These are phyloP conservation scores for Acanthiza pusilla DNA, from an alignment of 2,797 vertebrate genomes.

Conservation along the genomic window DNA sequence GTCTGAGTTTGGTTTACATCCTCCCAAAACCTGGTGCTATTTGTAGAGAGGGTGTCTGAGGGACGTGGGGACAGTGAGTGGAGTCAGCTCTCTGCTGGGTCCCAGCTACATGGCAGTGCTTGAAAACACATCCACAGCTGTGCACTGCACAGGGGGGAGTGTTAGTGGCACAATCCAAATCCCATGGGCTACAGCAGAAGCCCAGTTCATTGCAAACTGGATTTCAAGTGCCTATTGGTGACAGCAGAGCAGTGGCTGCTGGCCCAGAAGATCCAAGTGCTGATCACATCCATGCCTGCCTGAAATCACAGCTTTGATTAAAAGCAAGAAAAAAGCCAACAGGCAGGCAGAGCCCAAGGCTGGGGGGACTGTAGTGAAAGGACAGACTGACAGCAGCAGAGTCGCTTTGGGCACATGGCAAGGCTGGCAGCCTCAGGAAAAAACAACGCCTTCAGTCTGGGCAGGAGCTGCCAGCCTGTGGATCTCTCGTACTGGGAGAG, in stretches of 20 bases:
- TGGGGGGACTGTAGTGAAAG: background rate
- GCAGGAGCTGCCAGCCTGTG: background rate
- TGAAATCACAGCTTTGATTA: background rate
- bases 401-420: background rate
- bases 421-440: background rate
- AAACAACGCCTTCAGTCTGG: background rate
- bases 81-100: background rate
- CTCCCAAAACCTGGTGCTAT: background rate
- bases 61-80: background rate
- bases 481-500: rapidly evolving
- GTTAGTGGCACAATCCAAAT: background rate
- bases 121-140: background rate
- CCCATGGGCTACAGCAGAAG: background rate
- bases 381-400: background rate
- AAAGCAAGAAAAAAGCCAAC: background rate
- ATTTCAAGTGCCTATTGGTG: background rate
- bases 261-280: too few relatives aligned
- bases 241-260: background rate
- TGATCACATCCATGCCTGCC: rapidly evolving
- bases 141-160: background rate
- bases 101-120: background rate
- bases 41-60: background rate
- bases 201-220: rapidly evolving
- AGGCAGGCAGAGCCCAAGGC: background rate
- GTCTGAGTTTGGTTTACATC: background rate